Conservation (phyloP, 2,888 invertebrate species). For the Plebejus melissa region DNA sequence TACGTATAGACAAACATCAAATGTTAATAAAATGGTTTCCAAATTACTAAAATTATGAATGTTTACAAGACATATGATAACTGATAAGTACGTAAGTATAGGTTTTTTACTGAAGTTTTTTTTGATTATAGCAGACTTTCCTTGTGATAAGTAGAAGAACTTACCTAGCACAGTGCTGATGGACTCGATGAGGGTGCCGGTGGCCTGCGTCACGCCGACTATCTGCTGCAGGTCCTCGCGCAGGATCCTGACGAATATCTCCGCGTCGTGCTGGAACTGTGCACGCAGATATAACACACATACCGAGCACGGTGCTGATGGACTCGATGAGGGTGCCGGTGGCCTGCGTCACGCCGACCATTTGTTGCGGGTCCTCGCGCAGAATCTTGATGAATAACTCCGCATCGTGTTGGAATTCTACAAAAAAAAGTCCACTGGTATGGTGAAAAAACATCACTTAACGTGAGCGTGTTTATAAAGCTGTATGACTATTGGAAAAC, state of each 20-base stretch:
- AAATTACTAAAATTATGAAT: no score
- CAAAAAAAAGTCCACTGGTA: neutral
- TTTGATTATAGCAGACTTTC: no score
- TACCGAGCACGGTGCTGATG: slow-evolving; percentile 55
- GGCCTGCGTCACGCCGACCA: slow-evolving; percentile 53
- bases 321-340: slow-evolving; percentile 58
- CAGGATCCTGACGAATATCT: slow-evolving; percentile 49
- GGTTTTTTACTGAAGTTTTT: no score
- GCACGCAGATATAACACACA: slow-evolving; percentile 31
- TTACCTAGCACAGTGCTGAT: slow-evolving; percentile 44
- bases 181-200: slow-evolving; percentile 55
- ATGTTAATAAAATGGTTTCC: no score
- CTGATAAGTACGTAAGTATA: no score
- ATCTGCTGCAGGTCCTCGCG: slow-evolving; percentile 55
- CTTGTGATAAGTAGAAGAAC: no score
- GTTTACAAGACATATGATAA: no score
- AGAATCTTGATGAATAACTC: slow-evolving; percentile 50
- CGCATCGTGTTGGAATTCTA: slow-evolving; percentile 53
- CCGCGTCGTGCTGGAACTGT: slow-evolving; percentile 53
- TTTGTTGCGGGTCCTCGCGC: slow-evolving; percentile 52
- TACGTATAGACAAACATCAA: no score
- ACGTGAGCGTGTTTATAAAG: neutral
- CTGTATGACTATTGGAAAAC: no score
- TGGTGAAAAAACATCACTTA: neutral
- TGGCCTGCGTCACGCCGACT: slow-evolving; percentile 53